Base-by-base conservation (phyloP, 2,113 vertebrate genomes). In the Gallinago media region DNA sequence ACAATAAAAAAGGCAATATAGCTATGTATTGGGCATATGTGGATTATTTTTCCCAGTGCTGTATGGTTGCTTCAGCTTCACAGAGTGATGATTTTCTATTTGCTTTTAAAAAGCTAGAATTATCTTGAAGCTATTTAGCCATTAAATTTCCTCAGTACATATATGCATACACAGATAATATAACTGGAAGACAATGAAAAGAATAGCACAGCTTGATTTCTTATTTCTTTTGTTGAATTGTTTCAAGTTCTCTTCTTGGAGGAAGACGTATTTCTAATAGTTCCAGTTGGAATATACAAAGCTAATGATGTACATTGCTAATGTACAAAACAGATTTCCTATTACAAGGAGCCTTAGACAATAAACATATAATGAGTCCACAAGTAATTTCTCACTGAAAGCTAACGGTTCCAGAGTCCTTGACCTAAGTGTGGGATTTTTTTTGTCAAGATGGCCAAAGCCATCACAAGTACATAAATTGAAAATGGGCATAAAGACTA, bases 361-460 rank as follows among this genome's bases (percentile, higher is more conserved):
- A 87, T 94, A 92, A 96, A 89, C 80, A 62, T 50, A 20, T 82
- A 96, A 94, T 96, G 90, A 97, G 63, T 77, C 58, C 11, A 1
- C 71, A 56, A 94, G 88, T 76, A 67, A 96, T 96, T 96, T 92
- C 80, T 95, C 71, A 90, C 71, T 65, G 68, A 63, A 89, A 94
- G 61, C 54, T 71, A 88, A 93, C 9, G 2, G 11, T 81, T 92
- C 44, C 70, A 55, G 49, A 91, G 70, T 76, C 85, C 92, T 95
- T 97, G 92, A 89, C 83, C 77, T 19, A 13, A 72, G 65, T 8
- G 23, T 42, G 59, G 63, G 32, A 44, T 61, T 56, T 71, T 71
- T 54, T 95, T 91, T 81, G 20, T 91, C 83, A 90, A 70, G 88
- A 76, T 42, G 74, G 79, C 81, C 73, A 94, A 93, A 94, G 36